Evolutionary conservation across 2,797 vertebrate genomes (phyloP), one percentile per base, ranked within the genome.

Genomic region (Oryzias dopingdopingensis): DNA sequence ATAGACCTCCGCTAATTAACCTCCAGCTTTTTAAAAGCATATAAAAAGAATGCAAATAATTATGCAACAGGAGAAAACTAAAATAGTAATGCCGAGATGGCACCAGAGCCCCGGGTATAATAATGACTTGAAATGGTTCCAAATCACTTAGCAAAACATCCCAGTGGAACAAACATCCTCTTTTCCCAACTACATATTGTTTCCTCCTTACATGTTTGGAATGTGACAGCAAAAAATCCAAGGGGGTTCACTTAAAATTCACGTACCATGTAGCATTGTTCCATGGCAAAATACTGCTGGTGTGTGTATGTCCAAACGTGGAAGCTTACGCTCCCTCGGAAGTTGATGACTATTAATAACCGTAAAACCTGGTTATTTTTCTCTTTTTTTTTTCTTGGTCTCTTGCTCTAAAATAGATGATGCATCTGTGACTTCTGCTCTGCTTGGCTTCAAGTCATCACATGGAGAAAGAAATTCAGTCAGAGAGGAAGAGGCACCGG

Each of bases 121-220:
- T 82, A 84, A 84, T 74, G 70, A 56, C 71, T 79, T 86, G 76
- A 82, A 81, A 67, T 56, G 68, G 54, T 49, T 83, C 83, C 74
- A 81, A 74, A 74, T 81, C 70, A 77, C 72, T 84, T 78, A 75
- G 72, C 77, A 84, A 83, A 89, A 89, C 87, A 89, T 83, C 71
- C 66, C 67, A n/a, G 46, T 43, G 76, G 72, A 76, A 81, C 79
- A 90, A 90, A 90, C 89, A 90, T 90, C 89, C 90, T 86, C 86
- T 77, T 80, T 67, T 77, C 62, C 76, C 70, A 77, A 72, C 80
- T 61, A 72, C 77, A 84, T 82, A 86, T 85, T 82, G 83, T 87
- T 83, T 87, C 84, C 86, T 79, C 74, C 76, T 72, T 42, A 62
- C 83, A 65, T 64, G 56, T 64, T 78, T 71, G 77, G 81, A 82